Base-by-base conservation (phyloP, 1,140 invertebrate genomes). In the Brachionus paranguensis region DNA sequence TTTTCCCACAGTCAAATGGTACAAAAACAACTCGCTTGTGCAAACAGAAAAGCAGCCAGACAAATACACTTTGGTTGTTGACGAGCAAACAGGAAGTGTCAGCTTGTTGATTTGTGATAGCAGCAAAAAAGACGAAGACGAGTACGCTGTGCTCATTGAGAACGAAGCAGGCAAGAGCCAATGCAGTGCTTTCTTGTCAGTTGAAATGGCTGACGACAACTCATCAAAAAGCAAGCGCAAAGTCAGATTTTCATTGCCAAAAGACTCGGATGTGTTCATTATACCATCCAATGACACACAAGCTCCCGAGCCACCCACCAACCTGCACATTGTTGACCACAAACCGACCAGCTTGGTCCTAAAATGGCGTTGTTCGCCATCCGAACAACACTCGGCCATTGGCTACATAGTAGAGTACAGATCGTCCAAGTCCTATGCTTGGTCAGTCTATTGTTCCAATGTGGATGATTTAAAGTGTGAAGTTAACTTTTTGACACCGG, bases 361-460 rank as follows among this genome's bases (percentile, higher is more conserved):
- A 5, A 20, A 11, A 7, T 84, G 83, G 83, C 47, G 60, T 3
- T 27, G 41, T 14, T 76, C 83, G 7, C 60, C 64, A n/a, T 84
- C 41, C 20, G 37, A 76, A 6, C 27, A 12, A 29, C 27, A 74
- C 11, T 84, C 53, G 1, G 11, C 12, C 27, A 50, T 72, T 2
- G 41, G 24, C 37, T 84, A 84, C 70, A 76, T 84, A 11, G n/a
- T 84, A 0, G 83, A 84, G 41, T 84, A 65, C 37, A 41, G 70
- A 27, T 68, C 64, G 29, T 45, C 68, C 14, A 76, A 50, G 17
- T 70, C 83, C 11, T 76, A 72, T 74, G 37, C 43, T 17, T 84
- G 83, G 83, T 70, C 70, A 3, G 64, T 45, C 6, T 84, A 60
- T 78, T 29, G 14, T n/a, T 84, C 83, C 24, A 27, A 41, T 27